phyloP scores from a whole-genome alignment of 2,888 invertebrate species.

The Epinotia ramella region DNA sequence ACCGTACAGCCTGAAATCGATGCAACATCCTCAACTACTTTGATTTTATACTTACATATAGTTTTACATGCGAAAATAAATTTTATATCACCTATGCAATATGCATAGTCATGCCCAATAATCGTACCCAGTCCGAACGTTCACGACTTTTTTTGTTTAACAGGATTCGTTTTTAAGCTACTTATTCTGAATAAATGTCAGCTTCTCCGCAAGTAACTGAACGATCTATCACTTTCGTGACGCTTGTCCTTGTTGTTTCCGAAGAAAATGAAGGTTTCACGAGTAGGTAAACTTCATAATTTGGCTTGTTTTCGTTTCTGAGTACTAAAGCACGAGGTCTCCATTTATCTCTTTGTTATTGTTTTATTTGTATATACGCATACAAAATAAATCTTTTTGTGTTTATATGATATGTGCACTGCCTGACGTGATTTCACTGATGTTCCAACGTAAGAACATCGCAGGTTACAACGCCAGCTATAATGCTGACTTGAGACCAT shows the following conservation, averaged over 20 bases:
- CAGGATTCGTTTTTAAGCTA: neutral
- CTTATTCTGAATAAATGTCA: neutral
- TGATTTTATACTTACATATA: neutral
- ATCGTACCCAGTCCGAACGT: neutral
- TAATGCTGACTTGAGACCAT: no score
- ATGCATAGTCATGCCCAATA: neutral
- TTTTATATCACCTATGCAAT: no score
- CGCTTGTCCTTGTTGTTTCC: neutral
- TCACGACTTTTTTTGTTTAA: neutral
- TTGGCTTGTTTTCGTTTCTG: no score
- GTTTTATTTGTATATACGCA: no score
- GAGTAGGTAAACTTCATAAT: no score
- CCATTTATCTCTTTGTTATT: no score
- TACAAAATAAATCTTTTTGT: no score
- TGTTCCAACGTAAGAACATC: no score
- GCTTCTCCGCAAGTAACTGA: neutral
- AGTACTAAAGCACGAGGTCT: no score
- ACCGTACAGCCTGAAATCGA: conserved; percentile 13
- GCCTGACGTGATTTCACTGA: no score
- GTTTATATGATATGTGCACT: no score
- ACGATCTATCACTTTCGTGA: neutral
- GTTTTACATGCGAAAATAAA: neutral
- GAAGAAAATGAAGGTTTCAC: neutral
- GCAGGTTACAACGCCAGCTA: no score
- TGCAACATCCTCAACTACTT: conserved; percentile 14